These are phyloP conservation scores for Saccostrea cuccullata DNA, from an alignment of 1,140 invertebrate species.

Conservation along the genomic window DNA sequence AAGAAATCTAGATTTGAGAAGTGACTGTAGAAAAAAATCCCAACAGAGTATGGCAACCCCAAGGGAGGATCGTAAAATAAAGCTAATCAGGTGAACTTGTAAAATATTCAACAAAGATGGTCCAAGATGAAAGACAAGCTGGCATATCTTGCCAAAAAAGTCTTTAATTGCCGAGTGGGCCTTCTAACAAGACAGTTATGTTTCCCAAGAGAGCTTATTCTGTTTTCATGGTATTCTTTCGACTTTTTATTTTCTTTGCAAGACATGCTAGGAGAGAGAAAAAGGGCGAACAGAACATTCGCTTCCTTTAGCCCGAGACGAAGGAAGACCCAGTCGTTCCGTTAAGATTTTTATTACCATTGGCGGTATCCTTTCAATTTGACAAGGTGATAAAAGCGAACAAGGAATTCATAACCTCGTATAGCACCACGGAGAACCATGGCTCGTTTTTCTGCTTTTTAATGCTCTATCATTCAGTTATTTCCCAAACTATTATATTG, in stretches of 20 bases:
- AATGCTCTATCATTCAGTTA: too few relatives aligned
- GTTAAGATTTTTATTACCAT: slow-evolving; percentile 12
- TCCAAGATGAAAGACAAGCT: slow-evolving; percentile 34
- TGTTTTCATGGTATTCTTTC: slow-evolving; percentile 35
- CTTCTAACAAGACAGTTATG: slow-evolving; percentile 42
- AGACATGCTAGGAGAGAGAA: background rate
- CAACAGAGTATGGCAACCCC: slow-evolving; percentile 1
- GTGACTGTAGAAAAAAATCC: slow-evolving; percentile 5
- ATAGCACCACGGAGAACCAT: background rate
- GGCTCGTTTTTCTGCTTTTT: background rate
- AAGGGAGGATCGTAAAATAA: slow-evolving; percentile 25
- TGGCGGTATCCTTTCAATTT: slow-evolving; percentile 3
- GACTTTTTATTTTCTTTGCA: slow-evolving; percentile 23
- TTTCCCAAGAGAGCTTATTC: slow-evolving; percentile 21
- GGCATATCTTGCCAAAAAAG: slow-evolving; percentile 37
- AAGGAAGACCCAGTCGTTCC: background rate
- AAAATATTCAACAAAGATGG: slow-evolving; percentile 45
- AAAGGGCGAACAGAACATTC: background rate
- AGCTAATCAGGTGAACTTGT: slow-evolving; percentile 39
- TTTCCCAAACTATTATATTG: too few relatives aligned
- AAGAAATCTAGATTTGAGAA: slow-evolving; percentile 33
- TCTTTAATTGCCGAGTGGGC: slow-evolving; percentile 34
- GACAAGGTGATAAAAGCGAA: slow-evolving; percentile 27
- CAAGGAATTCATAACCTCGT: background rate
- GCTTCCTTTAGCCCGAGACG: background rate